These are phyloP conservation scores for Prolemur simus DNA, from an alignment of 2,113 vertebrate genomes.

Conservation along the genomic window DNA sequence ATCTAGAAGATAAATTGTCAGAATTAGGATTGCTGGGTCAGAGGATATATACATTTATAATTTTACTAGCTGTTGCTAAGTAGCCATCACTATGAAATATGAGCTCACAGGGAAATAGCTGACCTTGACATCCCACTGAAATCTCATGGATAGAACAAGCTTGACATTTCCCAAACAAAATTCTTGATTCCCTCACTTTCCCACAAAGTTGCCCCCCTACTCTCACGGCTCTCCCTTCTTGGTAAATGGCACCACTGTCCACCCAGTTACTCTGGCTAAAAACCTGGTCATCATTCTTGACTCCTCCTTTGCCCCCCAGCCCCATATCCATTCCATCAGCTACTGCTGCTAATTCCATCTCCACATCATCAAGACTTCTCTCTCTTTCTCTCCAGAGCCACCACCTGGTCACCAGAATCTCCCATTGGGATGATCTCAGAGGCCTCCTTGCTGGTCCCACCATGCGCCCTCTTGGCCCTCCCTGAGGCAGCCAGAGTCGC, in stretches of 20 bases:
- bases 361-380: background rate
- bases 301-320: background rate
- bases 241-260: background rate
- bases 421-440: background rate
- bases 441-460: background rate
- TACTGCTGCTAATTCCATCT: background rate
- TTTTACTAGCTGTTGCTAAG: background rate
- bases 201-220: background rate
- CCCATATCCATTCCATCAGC: background rate
- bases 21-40: background rate
- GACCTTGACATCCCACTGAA: background rate
- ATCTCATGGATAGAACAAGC: background rate
- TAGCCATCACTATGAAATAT: background rate
- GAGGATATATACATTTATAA: background rate
- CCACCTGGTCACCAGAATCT: background rate
- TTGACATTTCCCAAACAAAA: background rate
- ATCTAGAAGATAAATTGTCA: conserved; percentile 20
- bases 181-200: background rate
- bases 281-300: background rate
- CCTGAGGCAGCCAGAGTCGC: background rate
- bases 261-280: background rate
- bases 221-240: background rate
- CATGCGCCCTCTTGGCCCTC: background rate
- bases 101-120: background rate
- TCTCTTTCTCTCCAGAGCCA: background rate